A percentile compares a stretch with the other conserved stretches of the same genome.
These are phyloP conservation scores for Nanger granti DNA, from an alignment of 2,113 vertebrate genomes.

Conservation along the genomic window DNA sequence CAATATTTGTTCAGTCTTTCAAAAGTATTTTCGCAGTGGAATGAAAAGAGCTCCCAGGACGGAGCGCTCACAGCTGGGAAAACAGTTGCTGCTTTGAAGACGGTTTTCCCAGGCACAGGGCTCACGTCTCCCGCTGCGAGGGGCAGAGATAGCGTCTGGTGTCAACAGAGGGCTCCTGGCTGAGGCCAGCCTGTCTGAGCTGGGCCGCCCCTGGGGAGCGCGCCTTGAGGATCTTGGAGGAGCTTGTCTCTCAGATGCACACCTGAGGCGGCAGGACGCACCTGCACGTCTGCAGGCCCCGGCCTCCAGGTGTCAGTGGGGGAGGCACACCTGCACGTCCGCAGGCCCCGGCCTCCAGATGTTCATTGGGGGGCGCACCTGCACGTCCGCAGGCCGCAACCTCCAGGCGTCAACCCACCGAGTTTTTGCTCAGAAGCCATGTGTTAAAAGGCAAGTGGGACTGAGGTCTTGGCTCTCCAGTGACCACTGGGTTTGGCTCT, in stretches of 20 bases:
- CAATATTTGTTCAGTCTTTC: constrained; percentile 75
- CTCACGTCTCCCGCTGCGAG: constrained; percentile 78
- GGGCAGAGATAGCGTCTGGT: constrained; percentile 73
- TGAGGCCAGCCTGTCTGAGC: background rate
- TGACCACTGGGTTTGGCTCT: background rate
- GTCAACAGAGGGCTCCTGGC: background rate
- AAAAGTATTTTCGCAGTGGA: constrained; percentile 77
- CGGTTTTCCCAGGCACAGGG: constrained; percentile 81
- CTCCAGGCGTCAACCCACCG: background rate
- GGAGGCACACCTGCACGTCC: rapidly evolving
- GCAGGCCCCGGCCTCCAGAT: background rate
- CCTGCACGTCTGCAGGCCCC: background rate
- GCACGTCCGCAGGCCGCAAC: rapidly evolving
- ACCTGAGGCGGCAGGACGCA: background rate
- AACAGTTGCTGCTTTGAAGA: constrained; percentile 86
- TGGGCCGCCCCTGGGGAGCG: background rate
- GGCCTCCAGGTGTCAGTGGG: too few relatives aligned
- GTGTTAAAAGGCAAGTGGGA: background rate
- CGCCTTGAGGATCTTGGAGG: background rate
- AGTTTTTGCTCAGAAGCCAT: background rate
- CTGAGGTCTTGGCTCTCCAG: background rate
- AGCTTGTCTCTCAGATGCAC: background rate
- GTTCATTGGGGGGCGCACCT: too few relatives aligned
- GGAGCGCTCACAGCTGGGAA: constrained; percentile 82
- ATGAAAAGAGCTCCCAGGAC: constrained; percentile 82